Evolutionary conservation across 1,140 invertebrate species (phyloP).

Genomic region (Drosophila sproati): DNA sequence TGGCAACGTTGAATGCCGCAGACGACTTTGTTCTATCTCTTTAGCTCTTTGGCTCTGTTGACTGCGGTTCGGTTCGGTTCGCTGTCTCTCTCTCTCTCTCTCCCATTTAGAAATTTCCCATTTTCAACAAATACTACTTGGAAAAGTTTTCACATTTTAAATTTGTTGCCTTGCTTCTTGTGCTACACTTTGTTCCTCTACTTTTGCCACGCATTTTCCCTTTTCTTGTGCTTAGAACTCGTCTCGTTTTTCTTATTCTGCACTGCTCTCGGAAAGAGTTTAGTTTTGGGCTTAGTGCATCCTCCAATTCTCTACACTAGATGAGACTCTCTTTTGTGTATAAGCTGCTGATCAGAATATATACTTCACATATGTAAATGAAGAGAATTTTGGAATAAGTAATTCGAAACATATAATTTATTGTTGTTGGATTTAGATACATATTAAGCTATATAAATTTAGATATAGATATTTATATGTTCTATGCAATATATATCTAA

Average conservation of each 20-base stretch:
- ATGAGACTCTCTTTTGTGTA: background rate
- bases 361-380: background rate
- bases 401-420: no score
- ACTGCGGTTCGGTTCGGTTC: constrained; percentile 67
- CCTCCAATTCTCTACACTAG: constrained; percentile 15
- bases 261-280: constrained; percentile 2
- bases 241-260: constrained; percentile 11
- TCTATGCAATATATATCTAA: no score
- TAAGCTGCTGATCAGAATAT: no score
- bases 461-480: no score
- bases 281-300: constrained; percentile 8
- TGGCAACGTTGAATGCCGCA: constrained; percentile 29
- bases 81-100: constrained; percentile 23
- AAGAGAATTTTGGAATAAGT: no score
- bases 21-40: constrained; percentile 48
- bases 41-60: constrained; percentile 51
- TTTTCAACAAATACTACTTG: constrained; percentile 54
- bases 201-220: background rate
- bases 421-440: no score
- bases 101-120: constrained; percentile 28
- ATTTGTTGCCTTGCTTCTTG: constrained; percentile 70
- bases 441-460: no score
- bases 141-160: constrained; percentile 76
- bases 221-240: background rate
- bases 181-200: constrained; percentile 42